phyloP scores from a whole-genome alignment of 2,113 vertebrate genomes.

The Garra rufa region DNA sequence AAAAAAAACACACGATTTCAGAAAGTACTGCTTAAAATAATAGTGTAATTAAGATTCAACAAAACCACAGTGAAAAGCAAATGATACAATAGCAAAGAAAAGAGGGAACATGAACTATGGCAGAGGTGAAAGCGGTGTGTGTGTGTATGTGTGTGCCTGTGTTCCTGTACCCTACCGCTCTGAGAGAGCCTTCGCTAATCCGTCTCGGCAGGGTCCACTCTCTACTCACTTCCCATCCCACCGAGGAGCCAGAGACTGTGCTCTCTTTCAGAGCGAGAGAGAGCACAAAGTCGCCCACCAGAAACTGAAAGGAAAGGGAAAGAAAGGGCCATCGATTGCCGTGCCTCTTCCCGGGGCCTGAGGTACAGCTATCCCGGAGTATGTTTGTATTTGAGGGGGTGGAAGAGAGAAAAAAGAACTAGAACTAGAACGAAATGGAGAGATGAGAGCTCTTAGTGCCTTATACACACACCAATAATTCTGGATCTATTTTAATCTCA shows the following conservation, averaged over 20 bases:
- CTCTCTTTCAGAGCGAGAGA: conserved; percentile 25
- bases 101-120: neutral
- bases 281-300: conserved; percentile 42
- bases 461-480: conserved; percentile 48
- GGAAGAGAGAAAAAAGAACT: neutral
- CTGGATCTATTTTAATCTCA: conserved; percentile 47
- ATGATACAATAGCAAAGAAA: conserved; percentile 5
- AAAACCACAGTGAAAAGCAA: neutral
- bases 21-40: neutral
- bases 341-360: conserved; percentile 31
- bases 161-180: conserved; percentile 39
- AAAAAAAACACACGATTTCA: neutral
- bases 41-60: neutral
- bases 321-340: conserved; percentile 52
- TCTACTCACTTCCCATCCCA: conserved; percentile 56
- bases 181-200: conserved; percentile 52
- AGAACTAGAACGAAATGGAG: conserved; percentile 26
- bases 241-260: conserved; percentile 35
- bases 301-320: conserved; percentile 20
- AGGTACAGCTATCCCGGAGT: neutral
- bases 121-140: neutral
- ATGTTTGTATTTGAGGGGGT: conserved; percentile 42
- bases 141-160: neutral
- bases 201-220: conserved; percentile 52
- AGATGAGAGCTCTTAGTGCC: conserved; percentile 29